Conservation (phyloP, 2,113 vertebrate species). For the Otolemur garnettii region DNA sequence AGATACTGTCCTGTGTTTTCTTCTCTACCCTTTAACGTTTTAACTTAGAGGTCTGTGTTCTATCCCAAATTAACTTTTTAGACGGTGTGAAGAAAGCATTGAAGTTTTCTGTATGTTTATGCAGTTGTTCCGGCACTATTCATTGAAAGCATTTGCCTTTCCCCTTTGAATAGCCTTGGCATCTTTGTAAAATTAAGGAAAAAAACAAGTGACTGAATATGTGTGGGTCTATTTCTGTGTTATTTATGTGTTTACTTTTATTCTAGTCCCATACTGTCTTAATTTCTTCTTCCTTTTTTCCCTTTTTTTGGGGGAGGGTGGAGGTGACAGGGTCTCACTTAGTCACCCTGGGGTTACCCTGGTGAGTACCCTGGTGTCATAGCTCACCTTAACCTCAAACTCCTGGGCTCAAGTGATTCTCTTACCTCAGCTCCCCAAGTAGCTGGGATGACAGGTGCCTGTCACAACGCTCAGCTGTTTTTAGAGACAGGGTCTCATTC, state of each 20-base stretch:
- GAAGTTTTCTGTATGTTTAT: background rate
- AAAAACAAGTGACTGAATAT: background rate
- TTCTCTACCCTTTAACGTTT: background rate
- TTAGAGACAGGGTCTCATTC: too few species aligned
- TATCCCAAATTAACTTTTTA: conserved; percentile 11
- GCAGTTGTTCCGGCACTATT: background rate
- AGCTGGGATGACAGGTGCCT: too few species aligned
- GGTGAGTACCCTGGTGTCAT: too few species aligned
- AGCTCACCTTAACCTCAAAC: too few species aligned
- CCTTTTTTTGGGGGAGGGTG: too few species aligned
- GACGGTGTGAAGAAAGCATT: conserved; percentile 11
- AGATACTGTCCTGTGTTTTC: background rate
- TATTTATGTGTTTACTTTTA: background rate
- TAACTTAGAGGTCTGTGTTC: background rate
- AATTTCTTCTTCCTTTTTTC: background rate
- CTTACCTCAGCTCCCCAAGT: too few species aligned
- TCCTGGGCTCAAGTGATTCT: too few species aligned
- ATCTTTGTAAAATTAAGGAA: background rate
- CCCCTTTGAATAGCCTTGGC: background rate
- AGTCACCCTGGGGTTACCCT: too few species aligned
- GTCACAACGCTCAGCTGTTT: too few species aligned
- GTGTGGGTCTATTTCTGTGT: background rate
- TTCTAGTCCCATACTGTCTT: background rate
- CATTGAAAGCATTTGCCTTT: conserved; percentile 20
- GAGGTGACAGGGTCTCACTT: too few species aligned